A percentile compares a stretch with the other conserved stretches of the same genome.
Evolutionary conservation across 2,113 vertebrate species (phyloP).

Genomic region (Mola mola): DNA sequence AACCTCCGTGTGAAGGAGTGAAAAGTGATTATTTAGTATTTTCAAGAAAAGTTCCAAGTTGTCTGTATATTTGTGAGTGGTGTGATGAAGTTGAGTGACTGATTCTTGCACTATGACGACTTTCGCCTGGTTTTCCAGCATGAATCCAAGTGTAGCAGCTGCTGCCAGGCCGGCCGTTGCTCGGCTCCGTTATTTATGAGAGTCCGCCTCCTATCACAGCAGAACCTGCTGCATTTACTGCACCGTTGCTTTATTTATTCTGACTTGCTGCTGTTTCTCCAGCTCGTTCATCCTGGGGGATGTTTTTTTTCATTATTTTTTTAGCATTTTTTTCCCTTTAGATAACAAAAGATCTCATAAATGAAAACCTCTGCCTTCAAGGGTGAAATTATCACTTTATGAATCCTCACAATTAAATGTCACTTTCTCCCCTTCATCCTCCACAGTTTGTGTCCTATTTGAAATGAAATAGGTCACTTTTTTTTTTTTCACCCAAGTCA

Average conservation of each 20-base stretch:
- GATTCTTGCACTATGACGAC: no score
- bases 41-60: no score
- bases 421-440: background rate
- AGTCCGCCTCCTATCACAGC: conserved; percentile 36
- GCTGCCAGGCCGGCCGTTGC: no score
- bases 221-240: conserved; percentile 50
- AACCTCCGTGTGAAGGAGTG: no score
- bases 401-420: conserved; percentile 9
- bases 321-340: background rate
- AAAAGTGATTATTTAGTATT: no score
- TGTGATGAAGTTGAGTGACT: no score
- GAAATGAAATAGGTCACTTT: background rate
- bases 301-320: background rate
- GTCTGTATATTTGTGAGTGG: no score
- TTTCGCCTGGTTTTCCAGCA: no score
- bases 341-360: conserved; percentile 23
- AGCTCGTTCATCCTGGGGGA: conserved; percentile 2
- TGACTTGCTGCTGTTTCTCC: conserved; percentile 7
- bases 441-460: background rate
- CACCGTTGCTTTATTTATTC: conserved; percentile 44
- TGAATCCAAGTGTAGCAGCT: no score
- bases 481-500: conserved; percentile 22
- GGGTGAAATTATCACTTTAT: conserved; percentile 11
- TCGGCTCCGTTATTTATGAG: conserved; percentile 70
- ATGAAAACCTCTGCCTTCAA: conserved; percentile 15